These are phyloP conservation scores for Amblyraja radiata DNA, from an alignment of 2,797 vertebrate species.

Conservation along the genomic window DNA sequence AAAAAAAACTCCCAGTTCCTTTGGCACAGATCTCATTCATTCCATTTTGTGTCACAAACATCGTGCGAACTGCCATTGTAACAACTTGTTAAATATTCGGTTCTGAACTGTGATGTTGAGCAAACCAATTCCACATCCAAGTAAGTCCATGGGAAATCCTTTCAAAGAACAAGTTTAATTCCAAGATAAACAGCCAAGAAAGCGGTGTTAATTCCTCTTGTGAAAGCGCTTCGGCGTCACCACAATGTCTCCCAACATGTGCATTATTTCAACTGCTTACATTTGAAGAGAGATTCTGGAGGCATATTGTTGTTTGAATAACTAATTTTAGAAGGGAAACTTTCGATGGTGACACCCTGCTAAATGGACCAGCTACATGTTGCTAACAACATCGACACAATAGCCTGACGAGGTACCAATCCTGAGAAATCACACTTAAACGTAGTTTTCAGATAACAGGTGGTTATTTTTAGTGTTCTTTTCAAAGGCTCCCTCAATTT, in stretches of 20 bases:
- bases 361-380: neutral
- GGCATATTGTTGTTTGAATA: neutral
- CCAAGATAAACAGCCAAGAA: neutral
- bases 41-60: conserved; percentile 12
- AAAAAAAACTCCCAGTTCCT: neutral
- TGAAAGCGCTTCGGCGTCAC: no score
- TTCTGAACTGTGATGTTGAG: neutral
- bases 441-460: neutral
- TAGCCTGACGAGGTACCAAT: neutral
- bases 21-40: neutral
- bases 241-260: no score
- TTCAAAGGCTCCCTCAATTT: neutral
- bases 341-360: neutral
- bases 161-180: neutral
- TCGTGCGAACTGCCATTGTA: neutral
- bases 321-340: neutral
- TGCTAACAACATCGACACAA: no score
- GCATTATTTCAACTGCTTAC: neutral
- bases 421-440: neutral
- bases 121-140: neutral
- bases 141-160: neutral
- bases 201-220: neutral
- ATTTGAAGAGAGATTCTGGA: no score
- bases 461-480: neutral
- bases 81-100: neutral